Conservation (phyloP, 1,140 invertebrate species). For the Monomorium pharaonis region DNA sequence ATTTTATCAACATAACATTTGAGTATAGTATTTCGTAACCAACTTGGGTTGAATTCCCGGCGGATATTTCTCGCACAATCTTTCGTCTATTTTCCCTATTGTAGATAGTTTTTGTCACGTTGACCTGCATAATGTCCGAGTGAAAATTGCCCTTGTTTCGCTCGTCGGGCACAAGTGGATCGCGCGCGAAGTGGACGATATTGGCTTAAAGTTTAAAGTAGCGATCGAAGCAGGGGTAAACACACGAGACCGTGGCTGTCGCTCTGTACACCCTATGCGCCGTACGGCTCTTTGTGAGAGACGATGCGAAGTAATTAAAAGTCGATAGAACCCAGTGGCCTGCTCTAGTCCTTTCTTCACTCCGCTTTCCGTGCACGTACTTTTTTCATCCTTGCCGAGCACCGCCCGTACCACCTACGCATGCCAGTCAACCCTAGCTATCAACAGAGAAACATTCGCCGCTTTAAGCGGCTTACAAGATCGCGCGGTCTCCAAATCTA, state of each 20-base stretch:
- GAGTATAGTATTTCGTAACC: constrained; percentile 9
- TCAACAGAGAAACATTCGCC: constrained; percentile 27
- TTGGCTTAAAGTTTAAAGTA: constrained; percentile 54
- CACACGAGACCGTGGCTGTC: constrained; percentile 12
- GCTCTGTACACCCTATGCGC: constrained; percentile 9
- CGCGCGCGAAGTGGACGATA: constrained; percentile 33
- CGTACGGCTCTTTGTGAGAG: constrained; percentile 59
- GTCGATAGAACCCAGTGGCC: constrained; percentile 75
- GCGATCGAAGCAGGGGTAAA: constrained; percentile 44
- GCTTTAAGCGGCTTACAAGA: constrained; percentile 40
- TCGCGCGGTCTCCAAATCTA: background rate
- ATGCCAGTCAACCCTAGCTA: background rate
- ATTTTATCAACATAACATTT: background rate
- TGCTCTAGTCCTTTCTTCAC: constrained; percentile 59
- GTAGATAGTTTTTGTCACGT: constrained; percentile 5
- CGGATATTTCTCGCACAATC: background rate
- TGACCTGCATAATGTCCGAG: constrained; percentile 32
- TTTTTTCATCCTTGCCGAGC: background rate
- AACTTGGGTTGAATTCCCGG: background rate
- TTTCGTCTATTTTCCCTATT: background rate
- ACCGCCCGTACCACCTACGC: background rate
- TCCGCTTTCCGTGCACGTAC: constrained; percentile 25
- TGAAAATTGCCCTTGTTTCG: constrained; percentile 56
- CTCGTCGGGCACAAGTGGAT: constrained; percentile 1
- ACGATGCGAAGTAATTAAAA: constrained; percentile 76